phyloP scores from a whole-genome alignment of 2,888 invertebrate species.

The Acleris literana region DNA sequence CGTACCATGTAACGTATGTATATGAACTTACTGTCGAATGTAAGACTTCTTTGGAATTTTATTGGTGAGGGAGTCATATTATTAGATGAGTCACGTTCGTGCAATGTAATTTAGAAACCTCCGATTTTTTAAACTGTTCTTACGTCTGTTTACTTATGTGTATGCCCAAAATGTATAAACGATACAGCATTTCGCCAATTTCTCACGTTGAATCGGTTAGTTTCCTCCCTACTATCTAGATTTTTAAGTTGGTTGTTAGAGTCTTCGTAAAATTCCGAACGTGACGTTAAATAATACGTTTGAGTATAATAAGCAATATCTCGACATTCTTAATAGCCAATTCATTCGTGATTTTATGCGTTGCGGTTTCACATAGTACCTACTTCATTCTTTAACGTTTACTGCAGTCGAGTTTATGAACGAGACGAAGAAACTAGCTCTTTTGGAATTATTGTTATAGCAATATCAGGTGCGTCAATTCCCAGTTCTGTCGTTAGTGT shows the following conservation, averaged over 20 bases:
- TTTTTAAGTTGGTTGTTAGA: not conserved
- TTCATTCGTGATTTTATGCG: not conserved
- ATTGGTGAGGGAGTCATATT: too few species aligned
- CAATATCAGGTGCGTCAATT: too few species aligned
- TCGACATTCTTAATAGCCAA: slow-evolving; percentile 5
- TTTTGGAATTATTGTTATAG: not conserved
- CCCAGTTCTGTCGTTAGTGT: too few species aligned
- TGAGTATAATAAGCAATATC: slow-evolving; percentile 4
- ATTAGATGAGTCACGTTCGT: too few species aligned
- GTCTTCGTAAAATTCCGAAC: not conserved
- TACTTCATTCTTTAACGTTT: not conserved
- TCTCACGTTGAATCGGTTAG: not conserved
- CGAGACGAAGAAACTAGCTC: not conserved
- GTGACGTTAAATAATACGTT: not conserved
- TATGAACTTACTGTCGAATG: too few species aligned
- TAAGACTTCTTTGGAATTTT: too few species aligned
- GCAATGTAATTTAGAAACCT: too few species aligned
- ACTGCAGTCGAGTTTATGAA: not conserved
- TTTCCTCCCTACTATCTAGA: not conserved
- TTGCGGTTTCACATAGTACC: not conserved
- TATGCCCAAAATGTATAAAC: not conserved
- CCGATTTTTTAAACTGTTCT: too few species aligned
- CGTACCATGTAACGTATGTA: too few species aligned
- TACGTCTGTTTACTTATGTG: too few species aligned
- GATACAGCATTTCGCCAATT: too few species aligned